Conservation (phyloP, 2,797 vertebrate genomes). For the Argya squamiceps region DNA sequence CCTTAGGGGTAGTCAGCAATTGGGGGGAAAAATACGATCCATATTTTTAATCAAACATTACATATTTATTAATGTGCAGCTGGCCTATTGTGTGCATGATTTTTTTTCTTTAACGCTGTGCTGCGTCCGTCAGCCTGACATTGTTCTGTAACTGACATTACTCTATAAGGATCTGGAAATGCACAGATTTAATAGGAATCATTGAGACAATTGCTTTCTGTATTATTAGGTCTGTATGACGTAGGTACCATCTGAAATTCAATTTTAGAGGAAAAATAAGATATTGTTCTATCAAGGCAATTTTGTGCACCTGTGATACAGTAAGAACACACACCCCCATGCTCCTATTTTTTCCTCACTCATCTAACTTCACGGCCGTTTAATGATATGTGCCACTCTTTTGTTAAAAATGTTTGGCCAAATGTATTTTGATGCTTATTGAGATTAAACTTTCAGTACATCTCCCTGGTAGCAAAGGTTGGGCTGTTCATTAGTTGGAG, state of each 20-base stretch:
- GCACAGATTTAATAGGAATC: conserved; percentile 65
- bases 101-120: conserved; percentile 70
- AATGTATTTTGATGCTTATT: conserved; percentile 75
- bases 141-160: conserved; percentile 77
- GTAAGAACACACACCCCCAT: conserved; percentile 21
- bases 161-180: conserved; percentile 73
- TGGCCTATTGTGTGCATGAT: conserved; percentile 80
- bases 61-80: conserved; percentile 89
- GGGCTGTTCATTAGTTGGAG: conserved; percentile 89
- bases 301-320: conserved; percentile 53
- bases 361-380: background rate
- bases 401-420: conserved; percentile 51
- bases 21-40: conserved; percentile 80
- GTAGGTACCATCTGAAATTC: conserved; percentile 63
- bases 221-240: conserved; percentile 53
- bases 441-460: conserved; percentile 72
- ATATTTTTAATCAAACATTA: conserved; percentile 88
- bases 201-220: conserved; percentile 63
- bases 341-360: conserved; percentile 6
- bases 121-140: conserved; percentile 76
- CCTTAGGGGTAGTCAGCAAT: conserved; percentile 79
- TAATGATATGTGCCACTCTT: conserved; percentile 25
- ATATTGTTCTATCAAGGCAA: conserved; percentile 51
- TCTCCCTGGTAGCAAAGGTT: conserved; percentile 74
- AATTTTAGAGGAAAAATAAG: conserved; percentile 56